Percentiles rank a stretch among this genome's conserved stretches.
Evolutionary conservation across 2,113 vertebrate genomes (phyloP).

Genomic region (Grammomys surdaster): DNA sequence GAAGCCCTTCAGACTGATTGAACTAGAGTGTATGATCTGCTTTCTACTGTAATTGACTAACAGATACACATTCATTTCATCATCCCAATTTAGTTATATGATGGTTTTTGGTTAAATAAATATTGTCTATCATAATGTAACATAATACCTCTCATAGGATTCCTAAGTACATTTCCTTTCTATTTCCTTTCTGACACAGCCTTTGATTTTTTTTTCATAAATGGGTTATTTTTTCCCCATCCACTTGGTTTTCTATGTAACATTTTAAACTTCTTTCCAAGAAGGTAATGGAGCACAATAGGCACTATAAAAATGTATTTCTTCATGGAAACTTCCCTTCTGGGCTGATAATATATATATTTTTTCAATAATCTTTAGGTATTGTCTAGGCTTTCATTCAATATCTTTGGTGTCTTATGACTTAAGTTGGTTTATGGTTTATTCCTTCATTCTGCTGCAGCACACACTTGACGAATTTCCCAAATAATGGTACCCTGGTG

Average conservation of each 20-base stretch:
- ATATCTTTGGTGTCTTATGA: neutral
- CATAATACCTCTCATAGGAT: neutral
- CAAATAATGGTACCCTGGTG: neutral
- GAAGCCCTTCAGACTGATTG: neutral
- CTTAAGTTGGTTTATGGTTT: slow-evolving; percentile 24
- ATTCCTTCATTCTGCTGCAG: neutral
- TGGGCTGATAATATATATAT: neutral
- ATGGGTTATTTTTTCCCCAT: neutral
- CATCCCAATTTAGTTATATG: neutral
- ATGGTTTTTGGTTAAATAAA: neutral
- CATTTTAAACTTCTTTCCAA: neutral
- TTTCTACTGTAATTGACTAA: neutral
- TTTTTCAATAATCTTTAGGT: neutral
- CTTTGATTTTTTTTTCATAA: slow-evolving; percentile 27
- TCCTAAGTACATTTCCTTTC: slow-evolving; percentile 41
- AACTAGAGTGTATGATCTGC: neutral
- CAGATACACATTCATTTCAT: neutral
- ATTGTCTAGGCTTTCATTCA: neutral
- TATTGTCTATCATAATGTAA: neutral
- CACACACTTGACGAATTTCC: neutral
- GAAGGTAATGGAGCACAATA: neutral
- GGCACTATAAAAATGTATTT: neutral
- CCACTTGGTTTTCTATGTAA: neutral
- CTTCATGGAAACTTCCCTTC: neutral
- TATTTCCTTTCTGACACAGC: slow-evolving; percentile 25